Evolutionary conservation across 2,113 vertebrate genomes (phyloP).

Genomic region (Sardina pilchardus): DNA sequence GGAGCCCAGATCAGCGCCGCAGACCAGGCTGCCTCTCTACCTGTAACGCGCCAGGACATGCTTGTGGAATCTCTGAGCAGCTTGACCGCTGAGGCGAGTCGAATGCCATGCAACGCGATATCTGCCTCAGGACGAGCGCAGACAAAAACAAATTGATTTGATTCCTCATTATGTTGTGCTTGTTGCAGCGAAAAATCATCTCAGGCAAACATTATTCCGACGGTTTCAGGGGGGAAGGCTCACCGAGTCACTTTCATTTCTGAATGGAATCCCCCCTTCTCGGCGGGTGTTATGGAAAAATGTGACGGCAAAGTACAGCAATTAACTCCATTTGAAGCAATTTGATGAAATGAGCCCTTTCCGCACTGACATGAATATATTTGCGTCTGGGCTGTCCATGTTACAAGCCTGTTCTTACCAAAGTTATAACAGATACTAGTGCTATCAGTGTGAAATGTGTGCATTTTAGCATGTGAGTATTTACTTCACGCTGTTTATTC

Average conservation of each 20-base stretch:
- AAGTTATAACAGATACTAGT: neutral
- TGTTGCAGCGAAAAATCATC: neutral
- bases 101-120: neutral
- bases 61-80: constrained; percentile 24
- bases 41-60: constrained; percentile 3
- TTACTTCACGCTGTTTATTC: neutral
- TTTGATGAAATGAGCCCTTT: neutral
- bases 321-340: constrained; percentile 4
- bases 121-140: neutral
- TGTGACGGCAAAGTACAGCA: neutral
- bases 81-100: constrained; percentile 21
- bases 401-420: neutral
- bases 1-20: neutral
- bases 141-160: constrained; percentile 16
- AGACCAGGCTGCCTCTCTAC: neutral
- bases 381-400: neutral
- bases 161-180: constrained; percentile 14
- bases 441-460: neutral
- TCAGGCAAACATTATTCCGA: neutral
- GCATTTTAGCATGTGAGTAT: neutral
- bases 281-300: neutral
- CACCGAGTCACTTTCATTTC: neutral
- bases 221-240: neutral
- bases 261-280: neutral
- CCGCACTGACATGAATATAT: neutral